A percentile compares a stretch with the other conserved stretches of the same genome.
Conservation (phyloP, 2,113 vertebrate species). For the Leucoraja erinaceus region DNA sequence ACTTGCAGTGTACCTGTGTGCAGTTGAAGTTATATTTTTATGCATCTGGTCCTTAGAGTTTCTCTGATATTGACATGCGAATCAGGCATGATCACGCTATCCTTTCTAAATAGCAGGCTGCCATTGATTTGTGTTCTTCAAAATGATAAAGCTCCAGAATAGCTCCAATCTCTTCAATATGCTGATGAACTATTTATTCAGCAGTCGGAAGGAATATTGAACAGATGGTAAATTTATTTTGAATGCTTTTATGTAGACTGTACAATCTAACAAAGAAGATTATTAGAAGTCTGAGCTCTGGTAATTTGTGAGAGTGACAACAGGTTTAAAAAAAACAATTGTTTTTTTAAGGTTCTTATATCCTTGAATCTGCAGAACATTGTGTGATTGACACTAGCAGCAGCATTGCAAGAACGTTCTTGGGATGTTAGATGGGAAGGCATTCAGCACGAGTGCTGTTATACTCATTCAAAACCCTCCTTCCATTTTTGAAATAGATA, state of each 20-base stretch:
- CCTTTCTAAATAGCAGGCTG: not conserved
- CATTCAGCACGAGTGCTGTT: not conserved
- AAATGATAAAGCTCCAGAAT: not conserved
- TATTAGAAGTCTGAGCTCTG: not conserved
- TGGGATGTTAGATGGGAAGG: not conserved
- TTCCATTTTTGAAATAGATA: constrained; percentile 21
- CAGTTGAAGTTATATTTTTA: not conserved
- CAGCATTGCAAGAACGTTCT: not conserved
- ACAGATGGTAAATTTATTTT: not conserved
- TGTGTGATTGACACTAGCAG: not conserved
- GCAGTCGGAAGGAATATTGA: constrained; percentile 1
- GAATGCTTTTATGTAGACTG: not conserved
- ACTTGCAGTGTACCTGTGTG: not conserved
- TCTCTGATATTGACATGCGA: not conserved
- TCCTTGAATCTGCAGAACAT: not conserved
- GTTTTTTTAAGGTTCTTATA: not conserved
- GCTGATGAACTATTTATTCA: not conserved
- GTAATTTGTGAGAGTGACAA: not conserved
- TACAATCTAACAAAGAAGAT: not conserved
- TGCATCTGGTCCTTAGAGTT: not conserved
- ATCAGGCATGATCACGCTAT: not conserved
- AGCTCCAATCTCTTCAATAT: not conserved
- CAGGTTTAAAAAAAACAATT: not conserved
- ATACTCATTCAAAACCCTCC: not conserved
- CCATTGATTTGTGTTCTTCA: not conserved